Base-by-base conservation (phyloP, 2,797 vertebrate species). In the Rhinogobio ventralis region DNA sequence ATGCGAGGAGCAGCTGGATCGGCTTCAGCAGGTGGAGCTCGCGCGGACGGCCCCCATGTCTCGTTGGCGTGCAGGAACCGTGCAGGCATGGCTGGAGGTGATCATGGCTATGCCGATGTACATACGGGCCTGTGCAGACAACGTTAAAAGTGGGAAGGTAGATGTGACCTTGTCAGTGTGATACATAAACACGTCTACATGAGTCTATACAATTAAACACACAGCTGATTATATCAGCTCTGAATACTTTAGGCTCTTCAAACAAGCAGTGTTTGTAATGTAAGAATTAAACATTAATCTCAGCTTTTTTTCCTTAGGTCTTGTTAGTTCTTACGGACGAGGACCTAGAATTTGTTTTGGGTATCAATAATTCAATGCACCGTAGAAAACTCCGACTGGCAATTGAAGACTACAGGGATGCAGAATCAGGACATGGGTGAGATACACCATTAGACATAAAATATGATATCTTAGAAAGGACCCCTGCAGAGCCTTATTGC, bases 21-120 rank as follows among this genome's bases (percentile, higher is more conserved):
- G 95, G 82, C 94, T 95, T 85, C 96, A 96, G 92, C 95, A 96
- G 86, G 96, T 94, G 76, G 96, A 96, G 92, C 94, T 96, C 66
- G 95, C 95, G 14, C 92, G 95, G 57, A 94, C 88, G 84, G 96
- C 93, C 0, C 95, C 95, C 90, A 97, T 97, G 96, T 96, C 96
- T 1, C 93, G 91, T 86, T 97, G 96, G 96, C 95, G 95, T 91
- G 96, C 96, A 0, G 95, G 96, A 55, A 93, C 95, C 0, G 96
- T 97, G 77, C 96, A 96, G 91, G 96, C 96, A 88, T 97, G 96
- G 96, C 94, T 97, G 87, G 96, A 97, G 91, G 95, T 97, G 85
- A 95, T 96, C 92, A 96, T 97, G 96, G 96, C 96, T 73, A 96
- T 97, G 96, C 96, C 96, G 82, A 97, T 96, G 96, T 97, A 97